Base-by-base conservation (phyloP, 1,140 invertebrate genomes). In the Lordiphosa stackelbergi region DNA sequence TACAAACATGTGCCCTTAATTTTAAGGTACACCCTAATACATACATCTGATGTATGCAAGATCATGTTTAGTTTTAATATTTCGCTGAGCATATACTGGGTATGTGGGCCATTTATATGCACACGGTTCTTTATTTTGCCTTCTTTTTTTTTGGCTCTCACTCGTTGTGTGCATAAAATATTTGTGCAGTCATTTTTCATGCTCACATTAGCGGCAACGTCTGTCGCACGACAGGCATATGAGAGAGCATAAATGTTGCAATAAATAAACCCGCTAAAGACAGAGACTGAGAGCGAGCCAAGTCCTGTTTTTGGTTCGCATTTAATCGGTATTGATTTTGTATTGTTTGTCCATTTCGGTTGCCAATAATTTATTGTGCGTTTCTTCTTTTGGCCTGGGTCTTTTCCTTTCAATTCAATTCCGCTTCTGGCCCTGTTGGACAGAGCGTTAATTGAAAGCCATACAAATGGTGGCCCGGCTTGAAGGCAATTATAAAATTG, bases 401-500 rank as follows among this genome's bases (percentile, higher is more conserved):
- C 48, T 64, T 57, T 48, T 47, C 12, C 51, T 58, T 56, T 57
- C n/a, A 48, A 22, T 38, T 47, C 22, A 31, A 43, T 19, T 73
- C 54, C 31, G 55, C 58, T 54, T 42, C 38, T 65, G 31, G 40
- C 36, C 53, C 60, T 35, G 24, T 36, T 36, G 11, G 46, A 41
- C 31, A 37, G 10, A 37, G 72, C 75, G 77, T 74, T 81, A 81
- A 81, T 81, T 81, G 77, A 81, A 81, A 83, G 77, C 75, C 75
- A 81, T 81, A 81, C 75, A 81, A 81, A 81, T 75, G 71, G 77
- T 73, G 31, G 42, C n/a, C 19, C 62, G 62, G 59, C 75, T 72
- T 53, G 42, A 70, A 65, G 72, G 66, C 77, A 81, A 81, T 81
- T 81, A 75, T 75, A 83, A 81, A 81, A 75, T 75, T 65, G 51